Base-by-base conservation (phyloP, 2,797 vertebrate genomes). In the Danio tinwini region DNA sequence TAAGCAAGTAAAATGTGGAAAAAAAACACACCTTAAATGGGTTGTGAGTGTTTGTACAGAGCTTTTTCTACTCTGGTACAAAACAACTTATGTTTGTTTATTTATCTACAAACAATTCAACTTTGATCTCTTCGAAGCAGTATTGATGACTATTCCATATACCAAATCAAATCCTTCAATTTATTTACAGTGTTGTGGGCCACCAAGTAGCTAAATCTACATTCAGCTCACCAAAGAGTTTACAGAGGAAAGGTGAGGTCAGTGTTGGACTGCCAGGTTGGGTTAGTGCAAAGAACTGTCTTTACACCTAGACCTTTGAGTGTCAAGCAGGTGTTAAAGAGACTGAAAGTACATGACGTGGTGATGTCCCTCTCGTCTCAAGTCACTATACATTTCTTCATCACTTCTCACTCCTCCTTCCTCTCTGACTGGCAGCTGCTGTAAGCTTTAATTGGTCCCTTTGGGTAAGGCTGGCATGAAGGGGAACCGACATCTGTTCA, bases 361-460 rank as follows among this genome's bases (percentile, higher is more conserved):
- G 2, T 55, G 29, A 14, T 72, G 85, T 87, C 81, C 81, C 72
- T 49, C 77, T 59, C 68, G 21, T 53, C 55, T 81, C 45, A 58
- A 61, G 63, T 67, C 58, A 74, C 79, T 85, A 74, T 82, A 85
- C 82, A 80, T 84, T 76, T 73, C 47, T 29, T 81, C 39, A 21
- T 64, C 62, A 61, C 19, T 53, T 73, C n/a, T 63, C 69, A 79
- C 61, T 5, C 49, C 49, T 67, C 64, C 49, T 84, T 85, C 68
- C 64, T 63, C 42, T 81, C 59, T 72, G 77, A 74, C 84, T 85
- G 62, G 17, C 90, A 93, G 91, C 91, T 93, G 92, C 88, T 88
- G 87, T 78, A 74, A 56, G 79, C 44, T 76, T 87, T 93, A 93
- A 94, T 93, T 93, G 90, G 91, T 92, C 92, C 92, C 92, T 88